phyloP scores from a whole-genome alignment of 2,797 vertebrate species.

The Neoniphon sammara region DNA sequence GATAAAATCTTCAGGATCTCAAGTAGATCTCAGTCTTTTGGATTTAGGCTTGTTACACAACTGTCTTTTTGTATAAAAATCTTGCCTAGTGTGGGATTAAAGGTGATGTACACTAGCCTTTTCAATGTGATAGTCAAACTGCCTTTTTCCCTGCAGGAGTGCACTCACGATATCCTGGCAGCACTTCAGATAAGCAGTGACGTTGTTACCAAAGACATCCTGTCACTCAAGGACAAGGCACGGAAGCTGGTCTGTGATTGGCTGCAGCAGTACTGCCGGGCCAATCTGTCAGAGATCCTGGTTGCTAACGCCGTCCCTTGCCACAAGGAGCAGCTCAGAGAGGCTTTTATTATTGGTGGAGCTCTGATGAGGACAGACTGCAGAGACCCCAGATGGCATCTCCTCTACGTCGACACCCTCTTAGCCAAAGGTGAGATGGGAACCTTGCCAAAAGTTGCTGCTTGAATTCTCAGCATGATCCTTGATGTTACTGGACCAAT shows the following conservation, averaged over 20 bases:
- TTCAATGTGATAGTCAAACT: constrained; percentile 10
- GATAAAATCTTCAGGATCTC: too few relatives aligned
- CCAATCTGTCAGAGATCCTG: constrained; percentile 73
- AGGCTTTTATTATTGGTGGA: constrained; percentile 80
- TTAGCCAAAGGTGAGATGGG: constrained; percentile 83
- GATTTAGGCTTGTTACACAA: too few relatives aligned
- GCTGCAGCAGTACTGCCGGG: constrained; percentile 85
- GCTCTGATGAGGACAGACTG: constrained; percentile 83
- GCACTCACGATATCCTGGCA: constrained; percentile 83
- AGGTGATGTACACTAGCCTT: neutral
- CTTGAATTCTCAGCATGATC: neutral
- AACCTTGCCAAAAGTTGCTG: constrained; percentile 10
- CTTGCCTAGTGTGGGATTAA: too few relatives aligned
- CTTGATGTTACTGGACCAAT: constrained; percentile 10
- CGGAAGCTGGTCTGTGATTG: constrained; percentile 83
- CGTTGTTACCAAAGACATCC: constrained; percentile 83
- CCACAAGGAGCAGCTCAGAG: constrained; percentile 73
- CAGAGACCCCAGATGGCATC: constrained; percentile 80
- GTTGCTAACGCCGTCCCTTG: constrained; percentile 58
- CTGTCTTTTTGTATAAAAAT: too few relatives aligned
- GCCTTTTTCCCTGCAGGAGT: constrained; percentile 81
- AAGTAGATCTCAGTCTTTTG: too few relatives aligned
- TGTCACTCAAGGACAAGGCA: constrained; percentile 86
- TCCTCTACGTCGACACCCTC: constrained; percentile 87
- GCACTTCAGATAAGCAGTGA: constrained; percentile 85